A percentile compares a stretch with the other conserved stretches of the same genome.
These are phyloP conservation scores for Ctena decussata DNA, from an alignment of 2,888 invertebrate species.

Conservation along the genomic window DNA sequence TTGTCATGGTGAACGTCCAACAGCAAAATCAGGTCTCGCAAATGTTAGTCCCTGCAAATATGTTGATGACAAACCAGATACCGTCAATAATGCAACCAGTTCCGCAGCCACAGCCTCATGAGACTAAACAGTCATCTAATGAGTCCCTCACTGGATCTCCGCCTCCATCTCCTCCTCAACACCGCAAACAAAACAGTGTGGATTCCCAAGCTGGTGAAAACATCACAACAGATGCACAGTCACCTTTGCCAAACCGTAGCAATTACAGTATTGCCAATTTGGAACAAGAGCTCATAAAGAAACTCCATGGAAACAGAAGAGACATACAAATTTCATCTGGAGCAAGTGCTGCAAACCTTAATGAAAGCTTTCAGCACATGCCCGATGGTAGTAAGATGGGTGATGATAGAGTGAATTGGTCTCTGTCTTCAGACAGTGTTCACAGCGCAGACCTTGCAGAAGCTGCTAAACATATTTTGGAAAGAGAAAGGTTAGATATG, in stretches of 20 bases:
- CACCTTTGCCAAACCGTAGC: conserved; percentile 61
- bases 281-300: conserved; percentile 84
- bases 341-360: conserved; percentile 26
- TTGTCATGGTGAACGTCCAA: conserved; percentile 64
- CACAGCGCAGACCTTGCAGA: conserved; percentile 38
- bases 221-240: conserved; percentile 60
- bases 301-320: conserved; percentile 76
- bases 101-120: conserved; percentile 37
- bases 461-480: neutral
- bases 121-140: conserved; percentile 26
- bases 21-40: conserved; percentile 59
- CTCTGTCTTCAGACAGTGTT: conserved; percentile 47
- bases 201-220: conserved; percentile 59
- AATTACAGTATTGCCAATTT: conserved; percentile 75
- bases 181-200: conserved; percentile 62
- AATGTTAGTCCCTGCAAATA: conserved; percentile 61
- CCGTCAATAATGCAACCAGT: conserved; percentile 22
- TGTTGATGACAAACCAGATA: conserved; percentile 50
- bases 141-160: conserved; percentile 63
- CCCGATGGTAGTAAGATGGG: conserved; percentile 23
- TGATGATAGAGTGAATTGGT: conserved; percentile 51
- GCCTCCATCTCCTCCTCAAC: conserved; percentile 78
- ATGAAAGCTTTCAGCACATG: conserved; percentile 48
- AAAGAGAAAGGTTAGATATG: neutral
- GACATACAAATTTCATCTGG: conserved; percentile 55